These are phyloP conservation scores for Oxycera nigricornis DNA, from an alignment of 2,888 invertebrate genomes.

Conservation along the genomic window DNA sequence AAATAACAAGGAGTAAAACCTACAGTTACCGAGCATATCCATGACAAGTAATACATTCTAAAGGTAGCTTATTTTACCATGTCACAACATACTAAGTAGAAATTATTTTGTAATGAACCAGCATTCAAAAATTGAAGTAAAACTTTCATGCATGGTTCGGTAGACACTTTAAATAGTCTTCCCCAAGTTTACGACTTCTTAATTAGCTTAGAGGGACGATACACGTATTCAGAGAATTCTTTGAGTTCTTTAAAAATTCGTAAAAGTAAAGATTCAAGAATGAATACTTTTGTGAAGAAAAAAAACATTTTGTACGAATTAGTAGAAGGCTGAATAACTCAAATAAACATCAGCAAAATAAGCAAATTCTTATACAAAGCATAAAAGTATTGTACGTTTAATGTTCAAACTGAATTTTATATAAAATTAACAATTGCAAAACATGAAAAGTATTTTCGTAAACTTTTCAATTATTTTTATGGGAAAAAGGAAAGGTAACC, in stretches of 20 bases:
- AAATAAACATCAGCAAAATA: conserved; percentile 24
- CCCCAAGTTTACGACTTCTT: neutral
- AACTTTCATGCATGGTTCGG: too few relatives aligned
- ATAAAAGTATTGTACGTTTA: conserved; percentile 35
- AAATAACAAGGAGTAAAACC: too few relatives aligned
- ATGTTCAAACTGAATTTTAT: conserved; percentile 41
- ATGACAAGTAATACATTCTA: too few relatives aligned
- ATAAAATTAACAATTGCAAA: conserved; percentile 30
- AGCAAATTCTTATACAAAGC: conserved; percentile 26
- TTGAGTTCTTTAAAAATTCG: neutral
- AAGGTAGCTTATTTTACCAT: too few relatives aligned
- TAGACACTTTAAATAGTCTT: too few relatives aligned
- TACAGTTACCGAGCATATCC: too few relatives aligned
- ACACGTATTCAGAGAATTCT: neutral
- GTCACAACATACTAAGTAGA: too few relatives aligned
- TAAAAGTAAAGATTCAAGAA: conserved; percentile 1
- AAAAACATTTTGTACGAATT: conserved; percentile 28
- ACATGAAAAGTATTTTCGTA: conserved; percentile 43
- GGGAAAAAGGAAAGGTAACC: conserved; percentile 38
- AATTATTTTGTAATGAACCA: too few relatives aligned
- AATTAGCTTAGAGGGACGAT: neutral
- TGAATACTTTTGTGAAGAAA: conserved; percentile 16
- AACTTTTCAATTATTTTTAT: conserved; percentile 46
- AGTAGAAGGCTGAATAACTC: conserved; percentile 6
- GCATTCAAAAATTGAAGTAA: too few relatives aligned